These are phyloP conservation scores for Sphinx pinastri DNA, from an alignment of 2,888 invertebrate species.

Conservation along the genomic window DNA sequence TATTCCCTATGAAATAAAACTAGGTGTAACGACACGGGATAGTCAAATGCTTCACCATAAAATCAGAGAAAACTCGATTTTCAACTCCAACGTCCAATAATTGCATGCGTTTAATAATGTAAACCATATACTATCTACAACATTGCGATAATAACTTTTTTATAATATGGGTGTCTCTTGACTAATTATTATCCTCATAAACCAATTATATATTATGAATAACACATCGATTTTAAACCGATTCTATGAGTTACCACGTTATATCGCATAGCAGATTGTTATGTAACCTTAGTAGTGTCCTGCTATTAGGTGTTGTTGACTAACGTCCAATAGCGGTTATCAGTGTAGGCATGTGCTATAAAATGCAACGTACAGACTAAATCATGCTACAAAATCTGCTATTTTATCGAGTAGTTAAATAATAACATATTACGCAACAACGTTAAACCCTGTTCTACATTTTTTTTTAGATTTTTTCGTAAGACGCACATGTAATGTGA, in stretches of 20 bases:
- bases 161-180: background rate
- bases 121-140: background rate
- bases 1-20: background rate
- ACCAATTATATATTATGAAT: background rate
- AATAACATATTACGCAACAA: constrained; percentile 24
- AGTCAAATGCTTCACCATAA: background rate
- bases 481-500: constrained; percentile 27
- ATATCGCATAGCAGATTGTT: constrained; percentile 18
- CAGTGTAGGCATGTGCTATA: background rate
- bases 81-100: background rate
- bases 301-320: background rate
- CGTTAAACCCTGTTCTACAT: constrained; percentile 27
- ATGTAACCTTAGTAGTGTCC: constrained; percentile 3
- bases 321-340: background rate
- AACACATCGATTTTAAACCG: constrained; percentile 19
- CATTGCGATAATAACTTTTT: background rate
- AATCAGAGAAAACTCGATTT: background rate
- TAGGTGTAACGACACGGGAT: background rate
- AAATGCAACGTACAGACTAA: constrained; percentile 12
- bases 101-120: background rate
- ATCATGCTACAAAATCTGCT: background rate
- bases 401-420: constrained; percentile 20
- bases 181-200: background rate
- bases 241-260: constrained; percentile 9
- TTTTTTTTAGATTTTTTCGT: constrained; percentile 23